Percentiles rank a stretch among this genome's conserved stretches.
These are phyloP conservation scores for Poecilus cupreus DNA, from an alignment of 2,888 invertebrate species.

Conservation along the genomic window DNA sequence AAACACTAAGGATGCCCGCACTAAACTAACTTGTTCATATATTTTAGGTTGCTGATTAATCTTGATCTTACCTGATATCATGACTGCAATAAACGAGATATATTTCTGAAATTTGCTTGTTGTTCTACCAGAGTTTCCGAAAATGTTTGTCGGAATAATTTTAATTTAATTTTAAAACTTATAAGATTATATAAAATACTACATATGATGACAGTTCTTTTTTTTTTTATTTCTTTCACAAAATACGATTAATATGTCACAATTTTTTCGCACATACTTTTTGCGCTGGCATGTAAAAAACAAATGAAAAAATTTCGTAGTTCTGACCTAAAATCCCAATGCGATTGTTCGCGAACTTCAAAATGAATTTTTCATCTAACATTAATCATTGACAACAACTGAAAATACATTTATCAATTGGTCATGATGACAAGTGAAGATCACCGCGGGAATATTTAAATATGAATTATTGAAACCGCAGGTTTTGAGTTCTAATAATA, in stretches of 20 bases:
- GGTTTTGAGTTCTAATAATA: slow-evolving; percentile 9
- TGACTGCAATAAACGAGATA: too few relatives aligned
- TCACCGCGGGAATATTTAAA: slow-evolving; percentile 36
- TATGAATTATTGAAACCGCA: slow-evolving; percentile 7
- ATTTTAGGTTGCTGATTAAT: too few relatives aligned
- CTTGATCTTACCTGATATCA: too few relatives aligned
- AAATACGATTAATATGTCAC: background rate
- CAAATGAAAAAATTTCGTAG: slow-evolving; percentile 17
- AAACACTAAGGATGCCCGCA: too few relatives aligned
- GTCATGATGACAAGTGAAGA: slow-evolving; percentile 29
- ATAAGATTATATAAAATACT: too few relatives aligned
- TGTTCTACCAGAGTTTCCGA: too few relatives aligned
- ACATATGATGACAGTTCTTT: too few relatives aligned
- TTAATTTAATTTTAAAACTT: too few relatives aligned
- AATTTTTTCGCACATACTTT: background rate
- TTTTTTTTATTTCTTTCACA: too few relatives aligned
- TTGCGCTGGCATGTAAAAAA: background rate
- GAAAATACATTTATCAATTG: slow-evolving; percentile 27
- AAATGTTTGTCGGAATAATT: too few relatives aligned
- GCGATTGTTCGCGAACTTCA: background rate
- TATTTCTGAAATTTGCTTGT: too few relatives aligned
- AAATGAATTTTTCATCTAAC: slow-evolving; percentile 27
- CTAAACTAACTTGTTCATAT: too few relatives aligned
- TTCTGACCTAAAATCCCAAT: background rate
- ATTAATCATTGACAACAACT: slow-evolving; percentile 27